phyloP scores from a whole-genome alignment of 2,113 vertebrate species.

The Syngnathoides biaculeatus region DNA sequence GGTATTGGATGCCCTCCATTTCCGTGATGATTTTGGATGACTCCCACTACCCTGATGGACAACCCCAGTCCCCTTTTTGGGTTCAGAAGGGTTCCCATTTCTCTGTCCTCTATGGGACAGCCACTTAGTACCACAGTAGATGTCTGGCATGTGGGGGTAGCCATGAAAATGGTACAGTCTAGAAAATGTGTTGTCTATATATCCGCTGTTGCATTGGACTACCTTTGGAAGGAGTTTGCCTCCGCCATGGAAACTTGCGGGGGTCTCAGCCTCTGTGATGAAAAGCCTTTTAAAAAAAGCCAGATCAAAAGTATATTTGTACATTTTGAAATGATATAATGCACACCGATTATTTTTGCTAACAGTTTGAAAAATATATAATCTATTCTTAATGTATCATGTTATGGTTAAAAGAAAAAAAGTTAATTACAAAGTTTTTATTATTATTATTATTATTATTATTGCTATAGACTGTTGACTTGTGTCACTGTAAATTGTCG shows the following conservation, averaged over 20 bases:
- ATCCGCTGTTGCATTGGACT: conserved; percentile 39
- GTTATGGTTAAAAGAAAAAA: conserved; percentile 50
- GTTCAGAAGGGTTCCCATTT: background rate
- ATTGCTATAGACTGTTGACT: conserved; percentile 68
- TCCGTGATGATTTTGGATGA: background rate
- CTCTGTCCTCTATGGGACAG: background rate
- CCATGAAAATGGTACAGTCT: conserved; percentile 35
- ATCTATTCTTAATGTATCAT: conserved; percentile 62
- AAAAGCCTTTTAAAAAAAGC: conserved; percentile 75
- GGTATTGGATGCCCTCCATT: background rate
- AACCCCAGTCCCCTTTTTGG: background rate
- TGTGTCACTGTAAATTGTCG: conserved; percentile 56
- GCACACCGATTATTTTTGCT: conserved; percentile 80
- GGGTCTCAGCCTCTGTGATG: conserved; percentile 49
- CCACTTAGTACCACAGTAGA: no score
- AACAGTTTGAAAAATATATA: conserved; percentile 58
- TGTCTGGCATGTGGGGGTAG: conserved; percentile 4
- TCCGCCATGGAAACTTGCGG: conserved; percentile 33
- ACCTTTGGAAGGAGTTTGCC: conserved; percentile 35
- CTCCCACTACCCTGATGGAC: background rate
- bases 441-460: conserved; percentile 32
- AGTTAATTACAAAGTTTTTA: conserved; percentile 58
- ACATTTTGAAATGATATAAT: conserved; percentile 82
- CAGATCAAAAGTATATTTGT: conserved; percentile 84
- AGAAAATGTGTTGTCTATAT: conserved; percentile 6